phyloP scores from a whole-genome alignment of 1,140 invertebrate genomes.

The Conus ventricosus region DNA sequence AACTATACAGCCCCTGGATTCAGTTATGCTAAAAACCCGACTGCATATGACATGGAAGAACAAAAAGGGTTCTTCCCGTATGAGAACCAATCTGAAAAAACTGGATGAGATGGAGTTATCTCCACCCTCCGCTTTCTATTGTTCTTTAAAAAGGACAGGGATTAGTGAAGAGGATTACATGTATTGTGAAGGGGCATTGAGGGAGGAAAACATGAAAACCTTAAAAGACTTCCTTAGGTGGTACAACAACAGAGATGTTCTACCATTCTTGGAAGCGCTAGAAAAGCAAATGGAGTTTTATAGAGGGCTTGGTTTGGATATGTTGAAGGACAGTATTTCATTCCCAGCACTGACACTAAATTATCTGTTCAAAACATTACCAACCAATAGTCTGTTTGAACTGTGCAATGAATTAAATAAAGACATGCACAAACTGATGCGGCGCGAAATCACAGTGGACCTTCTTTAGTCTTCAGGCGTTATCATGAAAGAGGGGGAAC shows the following conservation, averaged over 20 bases:
- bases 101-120: conserved; percentile 35
- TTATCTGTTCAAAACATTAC: conserved; percentile 41
- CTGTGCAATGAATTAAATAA: conserved; percentile 41
- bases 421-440: conserved; percentile 40
- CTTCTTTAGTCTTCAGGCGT: conserved; percentile 47
- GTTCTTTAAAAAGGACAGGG: conserved; percentile 32
- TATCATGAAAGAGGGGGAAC: conserved; percentile 47
- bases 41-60: conserved; percentile 46
- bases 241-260: conserved; percentile 49
- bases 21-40: conserved; percentile 43
- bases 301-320: conserved; percentile 39
- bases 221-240: conserved; percentile 50
- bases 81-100: conserved; percentile 38
- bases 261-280: conserved; percentile 45
- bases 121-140: conserved; percentile 40
- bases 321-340: conserved; percentile 48
- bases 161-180: conserved; percentile 45
- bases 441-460: conserved; percentile 42
- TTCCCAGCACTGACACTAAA: conserved; percentile 45
- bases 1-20: conserved; percentile 49
- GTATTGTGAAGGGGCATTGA: conserved; percentile 44
- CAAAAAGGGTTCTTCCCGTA: conserved; percentile 54
- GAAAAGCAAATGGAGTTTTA: conserved; percentile 42
- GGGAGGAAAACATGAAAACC: conserved; percentile 39
- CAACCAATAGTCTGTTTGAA: conserved; percentile 31